phyloP scores from a whole-genome alignment of 2,797 vertebrate genomes.

The Melanotaenia nigrans region DNA sequence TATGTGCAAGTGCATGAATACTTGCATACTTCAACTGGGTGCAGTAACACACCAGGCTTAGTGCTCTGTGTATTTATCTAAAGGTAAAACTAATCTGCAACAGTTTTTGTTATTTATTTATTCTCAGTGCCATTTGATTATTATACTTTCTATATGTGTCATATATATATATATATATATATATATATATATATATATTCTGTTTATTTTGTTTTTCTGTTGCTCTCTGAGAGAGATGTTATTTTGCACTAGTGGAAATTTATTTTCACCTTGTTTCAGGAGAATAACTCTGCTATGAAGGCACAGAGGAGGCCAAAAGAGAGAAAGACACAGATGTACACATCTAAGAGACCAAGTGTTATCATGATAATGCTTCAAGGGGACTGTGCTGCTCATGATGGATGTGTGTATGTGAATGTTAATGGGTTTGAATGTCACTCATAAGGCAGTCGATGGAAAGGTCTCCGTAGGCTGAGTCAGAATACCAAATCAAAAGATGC shows the following conservation, averaged over 20 bases:
- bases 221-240: slow-evolving; percentile 70
- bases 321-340: slow-evolving; percentile 27
- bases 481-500: slow-evolving; percentile 51
- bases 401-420: slow-evolving; percentile 49
- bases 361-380: slow-evolving; percentile 26
- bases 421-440: slow-evolving; percentile 50
- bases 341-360: slow-evolving; percentile 19
- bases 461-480: slow-evolving; percentile 39
- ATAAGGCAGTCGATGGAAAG: slow-evolving; percentile 33
- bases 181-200: no score
- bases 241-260: slow-evolving; percentile 76
- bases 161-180: slow-evolving; percentile 29
- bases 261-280: slow-evolving; percentile 67
- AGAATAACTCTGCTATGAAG: slow-evolving; percentile 31
- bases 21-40: slow-evolving; percentile 24
- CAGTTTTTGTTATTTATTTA: slow-evolving; percentile 47
- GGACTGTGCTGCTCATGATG: slow-evolving; percentile 25
- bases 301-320: slow-evolving; percentile 29
- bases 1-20: slow-evolving; percentile 22
- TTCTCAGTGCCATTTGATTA: slow-evolving; percentile 68
- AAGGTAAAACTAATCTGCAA: slow-evolving; percentile 22
- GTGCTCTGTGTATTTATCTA: slow-evolving; percentile 33
- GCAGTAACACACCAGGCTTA: slow-evolving; percentile 60
- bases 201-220: slow-evolving; percentile 48
- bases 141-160: slow-evolving; percentile 52